Evolutionary conservation across 2,113 vertebrate genomes (phyloP), one percentile per base, ranked within the genome.

Genomic region (Calcarius ornatus): DNA sequence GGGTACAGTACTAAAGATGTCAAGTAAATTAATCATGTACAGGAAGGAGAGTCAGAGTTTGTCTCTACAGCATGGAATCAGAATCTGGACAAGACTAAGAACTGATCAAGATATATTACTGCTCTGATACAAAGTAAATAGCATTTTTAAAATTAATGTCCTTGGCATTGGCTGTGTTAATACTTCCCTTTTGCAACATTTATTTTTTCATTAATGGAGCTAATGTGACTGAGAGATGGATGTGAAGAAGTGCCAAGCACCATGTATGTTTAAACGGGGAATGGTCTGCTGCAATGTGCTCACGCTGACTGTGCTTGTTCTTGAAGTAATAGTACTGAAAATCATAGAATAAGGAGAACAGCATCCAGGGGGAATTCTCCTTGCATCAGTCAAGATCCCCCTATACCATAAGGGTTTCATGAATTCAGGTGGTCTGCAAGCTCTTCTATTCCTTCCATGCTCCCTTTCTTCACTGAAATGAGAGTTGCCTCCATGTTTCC

Each of bases 171-270:
- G 30, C 77, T 95, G 15, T 81, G 73, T 92, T 95, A 91, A 95
- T 91, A 76, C 81, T 89, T 92, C 65, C 86, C 89, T 96, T 95
- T 79, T 97, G 93, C 91, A 97, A 96, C 96, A 95, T 97, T 95
- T 87, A 95, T 96, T 92, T 92, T 91, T 91, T 94, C 95, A 95
- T 95, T 95, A 95, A 64, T 13, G 5, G 61, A 81, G 73, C 40
- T 89, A 79, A 96, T 81, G 40, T 92, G 81, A 81, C 65, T 40
- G 7, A 68, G 81, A 81, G 81, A 89, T 86, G 14, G 40, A 95
- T 95, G 86, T 69, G 83, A 86, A 64, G 56, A 91, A 86, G 53
- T 84, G 89, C 70, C 83, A 89, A 84, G 69, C 24, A 76, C 73
- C 43, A 30, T 64, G 43, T 83, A 48, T 91, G 92, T 84, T 92